Evolutionary conservation across 2,888 invertebrate genomes (phyloP).

Genomic region (Lepeophtheirus nordmannii): DNA sequence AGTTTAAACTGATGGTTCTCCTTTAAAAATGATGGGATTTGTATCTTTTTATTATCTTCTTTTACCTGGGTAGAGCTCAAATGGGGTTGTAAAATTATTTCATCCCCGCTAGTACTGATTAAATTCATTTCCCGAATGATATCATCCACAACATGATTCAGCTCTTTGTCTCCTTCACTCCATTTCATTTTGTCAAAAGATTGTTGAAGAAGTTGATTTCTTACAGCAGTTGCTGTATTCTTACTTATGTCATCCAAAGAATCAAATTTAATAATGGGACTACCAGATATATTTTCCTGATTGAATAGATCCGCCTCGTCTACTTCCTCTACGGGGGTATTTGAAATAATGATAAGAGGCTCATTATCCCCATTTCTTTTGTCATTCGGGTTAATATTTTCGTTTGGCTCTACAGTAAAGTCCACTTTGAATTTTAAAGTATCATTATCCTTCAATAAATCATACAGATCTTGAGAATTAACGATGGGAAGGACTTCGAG

Average conservation of each 20-base stretch:
- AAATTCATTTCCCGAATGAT: background rate
- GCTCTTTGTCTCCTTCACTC: background rate
- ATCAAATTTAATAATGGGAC: background rate
- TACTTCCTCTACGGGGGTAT: background rate
- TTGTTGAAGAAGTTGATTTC: background rate
- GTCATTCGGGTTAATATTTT: background rate
- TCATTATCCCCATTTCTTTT: background rate
- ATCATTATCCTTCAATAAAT: background rate
- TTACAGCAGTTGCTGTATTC: background rate
- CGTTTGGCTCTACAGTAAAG: background rate
- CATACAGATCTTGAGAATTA: background rate
- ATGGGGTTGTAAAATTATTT: background rate
- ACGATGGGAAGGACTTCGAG: background rate
- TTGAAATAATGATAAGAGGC: background rate
- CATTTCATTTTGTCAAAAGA: background rate
- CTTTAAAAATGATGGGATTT: background rate
- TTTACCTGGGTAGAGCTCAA: background rate
- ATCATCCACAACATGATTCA: background rate
- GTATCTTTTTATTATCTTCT: background rate
- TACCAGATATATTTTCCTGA: background rate
- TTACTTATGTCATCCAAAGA: background rate
- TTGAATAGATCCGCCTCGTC: background rate
- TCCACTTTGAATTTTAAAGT: conserved; percentile 6
- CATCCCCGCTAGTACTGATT: background rate
- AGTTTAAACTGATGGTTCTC: background rate